Percentiles rank a stretch among this genome's conserved stretches.
phyloP scores from a whole-genome alignment of 2,113 vertebrate species.

The Macroglossus sobrinus region DNA sequence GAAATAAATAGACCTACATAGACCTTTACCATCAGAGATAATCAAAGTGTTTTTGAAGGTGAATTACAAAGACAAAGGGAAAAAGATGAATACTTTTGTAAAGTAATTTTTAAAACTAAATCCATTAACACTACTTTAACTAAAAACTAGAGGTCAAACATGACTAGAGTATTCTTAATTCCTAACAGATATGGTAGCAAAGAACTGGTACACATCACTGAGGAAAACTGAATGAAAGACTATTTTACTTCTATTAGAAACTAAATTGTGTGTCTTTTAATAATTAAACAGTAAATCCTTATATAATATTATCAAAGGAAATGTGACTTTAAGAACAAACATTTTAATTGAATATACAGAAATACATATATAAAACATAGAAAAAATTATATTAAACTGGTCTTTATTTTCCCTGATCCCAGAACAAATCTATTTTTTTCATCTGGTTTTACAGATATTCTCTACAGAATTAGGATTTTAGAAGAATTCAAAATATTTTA shows the following conservation, averaged over 20 bases:
- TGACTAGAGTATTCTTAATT: neutral
- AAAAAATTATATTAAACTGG: neutral
- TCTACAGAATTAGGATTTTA: neutral
- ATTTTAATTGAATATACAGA: neutral
- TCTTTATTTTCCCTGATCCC: neutral
- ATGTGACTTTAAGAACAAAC: neutral
- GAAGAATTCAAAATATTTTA: neutral
- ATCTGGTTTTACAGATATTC: neutral
- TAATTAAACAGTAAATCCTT: neutral
- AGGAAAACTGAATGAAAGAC: neutral
- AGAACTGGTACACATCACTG: neutral
- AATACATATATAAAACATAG: neutral
- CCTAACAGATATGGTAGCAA: neutral
- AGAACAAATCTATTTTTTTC: neutral
- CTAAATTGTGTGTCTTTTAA: neutral
- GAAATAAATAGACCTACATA: constrained; percentile 9
- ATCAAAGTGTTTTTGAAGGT: constrained; percentile 26
- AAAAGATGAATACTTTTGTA: constrained; percentile 14
- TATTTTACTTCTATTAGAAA: neutral
- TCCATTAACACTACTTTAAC: neutral
- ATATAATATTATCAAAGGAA: neutral
- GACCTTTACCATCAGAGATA: neutral
- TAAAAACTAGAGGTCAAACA: constrained; percentile 15
- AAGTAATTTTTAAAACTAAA: neutral
- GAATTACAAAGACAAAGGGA: constrained; percentile 35